Conservation (phyloP, 1,140 invertebrate genomes). For the Drosophila quadrilineata region DNA sequence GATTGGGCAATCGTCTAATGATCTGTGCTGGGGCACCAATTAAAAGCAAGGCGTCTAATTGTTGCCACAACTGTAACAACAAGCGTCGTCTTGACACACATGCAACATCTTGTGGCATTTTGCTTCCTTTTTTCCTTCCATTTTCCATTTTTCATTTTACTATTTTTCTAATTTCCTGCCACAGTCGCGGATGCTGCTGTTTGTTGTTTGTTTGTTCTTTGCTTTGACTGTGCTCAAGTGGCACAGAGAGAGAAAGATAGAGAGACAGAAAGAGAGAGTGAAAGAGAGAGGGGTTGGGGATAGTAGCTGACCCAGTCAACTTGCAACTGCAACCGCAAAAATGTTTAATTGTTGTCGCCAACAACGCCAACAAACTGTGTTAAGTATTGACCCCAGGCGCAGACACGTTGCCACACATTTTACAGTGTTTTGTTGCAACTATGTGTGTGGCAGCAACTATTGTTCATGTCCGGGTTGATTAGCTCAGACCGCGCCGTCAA, state of each 20-base stretch:
- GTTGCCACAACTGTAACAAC: conserved; percentile 35
- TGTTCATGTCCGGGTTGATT: conserved; percentile 50
- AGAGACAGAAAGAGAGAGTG: no score
- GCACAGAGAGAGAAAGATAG: no score
- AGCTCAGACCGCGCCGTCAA: conserved; percentile 24
- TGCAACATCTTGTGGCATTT: not conserved
- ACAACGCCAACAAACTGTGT: conserved; percentile 61
- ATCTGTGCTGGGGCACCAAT: conserved; percentile 53
- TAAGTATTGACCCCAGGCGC: conserved; percentile 67
- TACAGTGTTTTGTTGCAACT: conserved; percentile 2
- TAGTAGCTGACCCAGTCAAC: conserved; percentile 66
- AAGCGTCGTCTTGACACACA: conserved; percentile 30
- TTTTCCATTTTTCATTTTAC: not conserved
- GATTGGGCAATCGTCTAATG: conserved; percentile 67
- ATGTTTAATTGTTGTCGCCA: conserved; percentile 59
- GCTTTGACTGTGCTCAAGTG: conserved; percentile 46
- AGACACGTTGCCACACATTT: conserved; percentile 27
- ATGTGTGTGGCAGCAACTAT: conserved; percentile 27
- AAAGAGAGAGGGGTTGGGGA: no score
- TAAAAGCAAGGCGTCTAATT: conserved; percentile 71
- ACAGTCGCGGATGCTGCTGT: no score
- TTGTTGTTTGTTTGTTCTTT: not conserved
- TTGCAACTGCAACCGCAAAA: conserved; percentile 45
- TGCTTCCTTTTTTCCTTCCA: not conserved
- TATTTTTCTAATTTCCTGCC: no score